Evolutionary conservation across 2,113 vertebrate genomes (phyloP).

Genomic region (Hemicordylus capensis): DNA sequence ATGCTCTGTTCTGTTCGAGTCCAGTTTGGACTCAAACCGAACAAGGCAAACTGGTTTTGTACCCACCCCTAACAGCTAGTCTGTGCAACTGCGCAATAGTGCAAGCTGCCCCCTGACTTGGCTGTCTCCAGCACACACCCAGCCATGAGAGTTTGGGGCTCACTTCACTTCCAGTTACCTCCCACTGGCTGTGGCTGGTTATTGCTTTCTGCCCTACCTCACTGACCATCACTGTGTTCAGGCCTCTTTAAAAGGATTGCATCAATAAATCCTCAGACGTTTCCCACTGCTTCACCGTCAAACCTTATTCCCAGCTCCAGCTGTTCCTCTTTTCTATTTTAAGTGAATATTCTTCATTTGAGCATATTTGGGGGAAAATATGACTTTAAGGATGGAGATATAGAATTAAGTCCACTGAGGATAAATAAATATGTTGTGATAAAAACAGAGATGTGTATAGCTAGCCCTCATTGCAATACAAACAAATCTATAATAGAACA

Average conservation of each 20-base stretch:
- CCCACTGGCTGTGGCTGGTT: neutral
- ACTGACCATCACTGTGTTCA: too few species aligned
- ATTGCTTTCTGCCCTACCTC: neutral
- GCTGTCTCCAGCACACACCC: neutral
- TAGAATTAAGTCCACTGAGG: neutral
- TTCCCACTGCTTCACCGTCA: neutral
- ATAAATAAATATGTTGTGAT: neutral
- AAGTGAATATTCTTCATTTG: neutral
- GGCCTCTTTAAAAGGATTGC: neutral
- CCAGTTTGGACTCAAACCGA: too few species aligned
- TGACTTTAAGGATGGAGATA: conserved; percentile 19
- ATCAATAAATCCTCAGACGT: neutral
- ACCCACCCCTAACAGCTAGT: too few species aligned
- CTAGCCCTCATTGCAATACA: neutral
- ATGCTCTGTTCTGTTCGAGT: too few species aligned
- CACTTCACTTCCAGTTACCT: neutral
- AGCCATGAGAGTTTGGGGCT: neutral
- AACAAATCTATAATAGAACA: neutral
- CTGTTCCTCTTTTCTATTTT: neutral
- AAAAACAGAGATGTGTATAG: conserved; percentile 14
- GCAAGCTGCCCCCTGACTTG: neutral
- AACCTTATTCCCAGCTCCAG: neutral
- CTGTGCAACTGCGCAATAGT: neutral
- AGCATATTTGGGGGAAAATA: neutral
- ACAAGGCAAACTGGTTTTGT: too few species aligned